Evolutionary conservation across 2,888 invertebrate genomes (phyloP), one percentile per base, ranked within the genome.

Genomic region (Palloptera scutellata): DNA sequence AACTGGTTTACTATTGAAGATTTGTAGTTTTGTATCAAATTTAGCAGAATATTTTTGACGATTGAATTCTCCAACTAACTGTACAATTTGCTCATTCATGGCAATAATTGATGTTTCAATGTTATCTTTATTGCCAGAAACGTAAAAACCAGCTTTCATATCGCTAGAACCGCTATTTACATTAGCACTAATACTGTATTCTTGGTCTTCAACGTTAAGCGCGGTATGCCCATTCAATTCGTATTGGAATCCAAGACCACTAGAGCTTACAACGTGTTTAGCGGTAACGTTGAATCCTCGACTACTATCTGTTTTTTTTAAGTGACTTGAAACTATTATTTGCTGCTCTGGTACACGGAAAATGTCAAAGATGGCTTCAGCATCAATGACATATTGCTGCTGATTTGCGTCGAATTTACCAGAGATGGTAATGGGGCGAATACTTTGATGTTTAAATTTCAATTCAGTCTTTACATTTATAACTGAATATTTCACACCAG

Each of bases 361-460:
- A 2, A 91, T 79, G 74, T 91, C 91, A 1, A 90, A 78, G 17
- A 87, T 85, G 6, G 88, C 10, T 61, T 86, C 85, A 1, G 82
- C 82, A 42, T 65, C 84, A 0, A 78, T 9, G 5, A 61, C 53
- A 2, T 68, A 79, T 0, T 84, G 78, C 0, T 80, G 77, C 0
- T 85, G 81, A 40, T 87, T 85, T 0, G 83, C 80, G 60, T 86
- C 84, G 1, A 86, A 30, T 66, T 85, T 85, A 41, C 87, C 87
- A 17, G 83, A 86, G 15, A 88, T 78, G 1, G 78, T 76, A 66
- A 89, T 78, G 10, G 88, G 65, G 78, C 88, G 76, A 68, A 92
- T 86, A 42, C 87, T 87, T 11, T 93, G 93, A 78, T 92, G 90
- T 42, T 88, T 88, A 71, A 93, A 88, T 73, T 88, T 89, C 0